phyloP scores from a whole-genome alignment of 2,888 invertebrate genomes.

The Agriopis aurantiaria region DNA sequence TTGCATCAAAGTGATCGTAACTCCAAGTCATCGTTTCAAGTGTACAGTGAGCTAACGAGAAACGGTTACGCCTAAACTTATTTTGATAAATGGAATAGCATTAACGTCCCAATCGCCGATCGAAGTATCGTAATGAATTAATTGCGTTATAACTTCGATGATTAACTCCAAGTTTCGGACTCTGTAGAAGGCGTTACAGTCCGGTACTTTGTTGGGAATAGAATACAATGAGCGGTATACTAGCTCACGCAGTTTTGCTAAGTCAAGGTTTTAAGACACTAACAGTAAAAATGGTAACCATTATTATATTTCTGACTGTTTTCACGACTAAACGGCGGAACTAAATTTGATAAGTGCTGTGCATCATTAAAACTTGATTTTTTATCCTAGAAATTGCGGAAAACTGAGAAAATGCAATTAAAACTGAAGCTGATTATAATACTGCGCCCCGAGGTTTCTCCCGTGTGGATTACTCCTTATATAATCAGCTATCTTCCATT shows the following conservation, averaged over 20 bases:
- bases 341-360: too few species aligned
- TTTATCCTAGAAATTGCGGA: too few species aligned
- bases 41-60: background rate
- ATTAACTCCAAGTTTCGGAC: slow-evolving; percentile 18
- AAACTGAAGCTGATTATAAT: too few species aligned
- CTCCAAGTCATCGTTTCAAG: background rate
- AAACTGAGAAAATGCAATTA: too few species aligned
- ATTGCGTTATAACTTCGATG: slow-evolving; percentile 27
- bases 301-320: too few species aligned
- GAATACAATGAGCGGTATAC: background rate
- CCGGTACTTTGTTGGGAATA: background rate
- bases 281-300: too few species aligned
- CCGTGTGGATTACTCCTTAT: too few species aligned
- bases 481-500: too few species aligned
- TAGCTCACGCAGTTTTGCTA: background rate
- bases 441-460: too few species aligned
- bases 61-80: slow-evolving; percentile 27
- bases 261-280: background rate
- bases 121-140: slow-evolving; percentile 24
- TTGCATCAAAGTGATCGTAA: too few species aligned
- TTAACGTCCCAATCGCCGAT: slow-evolving; percentile 26
- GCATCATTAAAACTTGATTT: too few species aligned
- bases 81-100: slow-evolving; percentile 33
- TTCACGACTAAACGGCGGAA: too few species aligned
- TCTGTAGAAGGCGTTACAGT: slow-evolving; percentile 5